These are phyloP conservation scores for Pongo pygmaeus DNA, from an alignment of 2,113 vertebrate genomes.

Conservation along the genomic window DNA sequence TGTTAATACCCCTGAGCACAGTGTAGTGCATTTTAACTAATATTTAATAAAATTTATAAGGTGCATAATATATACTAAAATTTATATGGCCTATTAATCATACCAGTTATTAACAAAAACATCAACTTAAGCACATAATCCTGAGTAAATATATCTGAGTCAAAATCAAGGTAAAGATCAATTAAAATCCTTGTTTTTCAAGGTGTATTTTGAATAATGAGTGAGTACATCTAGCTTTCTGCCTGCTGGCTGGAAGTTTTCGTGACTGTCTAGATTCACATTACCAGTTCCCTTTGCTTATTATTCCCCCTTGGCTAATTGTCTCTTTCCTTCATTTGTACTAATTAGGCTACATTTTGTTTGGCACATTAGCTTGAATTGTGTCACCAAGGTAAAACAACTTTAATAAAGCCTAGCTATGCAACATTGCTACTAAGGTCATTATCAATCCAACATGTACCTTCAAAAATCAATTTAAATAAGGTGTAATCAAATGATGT, in stretches of 20 bases:
- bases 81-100: background rate
- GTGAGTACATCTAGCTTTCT: background rate
- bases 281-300: background rate
- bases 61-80: background rate
- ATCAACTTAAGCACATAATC: background rate
- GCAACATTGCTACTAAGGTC: background rate
- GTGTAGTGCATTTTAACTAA: background rate
- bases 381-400: slow-evolving; percentile 60
- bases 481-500: background rate
- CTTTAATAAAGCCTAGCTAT: slow-evolving; percentile 17
- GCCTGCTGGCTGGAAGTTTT: background rate
- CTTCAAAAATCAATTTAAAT: background rate
- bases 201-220: slow-evolving; percentile 22
- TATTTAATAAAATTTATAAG: background rate
- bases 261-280: background rate
- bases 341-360: slow-evolving; percentile 68
- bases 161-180: background rate
- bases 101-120: background rate
- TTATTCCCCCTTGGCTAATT: slow-evolving; percentile 53
- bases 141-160: background rate
- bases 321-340: slow-evolving; percentile 68
- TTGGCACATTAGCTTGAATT: slow-evolving; percentile 59
- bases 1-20: background rate
- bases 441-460: background rate
- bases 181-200: background rate